Base-by-base conservation (phyloP, 2,888 invertebrate genomes). In the Dexiosoma caninum region DNA sequence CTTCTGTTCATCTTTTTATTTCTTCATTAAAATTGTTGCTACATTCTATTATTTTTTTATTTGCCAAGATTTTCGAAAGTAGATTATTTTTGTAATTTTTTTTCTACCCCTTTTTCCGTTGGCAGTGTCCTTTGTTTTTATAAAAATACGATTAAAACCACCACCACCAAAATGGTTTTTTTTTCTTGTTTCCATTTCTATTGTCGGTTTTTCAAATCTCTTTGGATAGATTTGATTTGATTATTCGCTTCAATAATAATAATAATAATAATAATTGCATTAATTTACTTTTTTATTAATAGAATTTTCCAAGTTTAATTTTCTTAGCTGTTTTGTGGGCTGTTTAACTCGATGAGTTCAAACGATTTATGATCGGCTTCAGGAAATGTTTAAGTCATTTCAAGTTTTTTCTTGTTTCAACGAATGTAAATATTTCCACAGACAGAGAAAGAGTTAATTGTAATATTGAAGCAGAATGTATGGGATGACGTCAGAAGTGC, bases 1-100 rank as follows among this genome's bases (percentile, higher is more conserved):
- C n/a, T n/a, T n/a, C 83, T 82, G 83, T 81, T 83, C 86, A 86
- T 86, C 86, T 87, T 60, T 88, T 88, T 55, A 88, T 87, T 88
- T 88, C 88, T 88, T 87, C 87, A 88, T 88, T 88, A 88, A 88
- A 51, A 60, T 60, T 76, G 60, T 75, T 67, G 46, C 32, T 30
- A 40, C 21, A 40, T 40, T 42, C 9, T 19, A 14, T 57, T 57
- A 6, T 40, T 0, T 87, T 88, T 86, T 85, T 85, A 6, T 53
- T 44, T 86, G 84, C 82, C 82, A 82, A 86, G 88, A 87, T 88
- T 87, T 85, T 83, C 85, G 78, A 81, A 85, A 83, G 82, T 78
- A 86, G 88, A 88, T 88, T 88, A 87, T 85, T 84, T 82, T 70
- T 77, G 74, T 78, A 77, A 76, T 71, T 60, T 67, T 59, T 75